Evolutionary conservation across 2,113 vertebrate species (phyloP).

Genomic region (Dunckerocampus dactyliophorus): DNA sequence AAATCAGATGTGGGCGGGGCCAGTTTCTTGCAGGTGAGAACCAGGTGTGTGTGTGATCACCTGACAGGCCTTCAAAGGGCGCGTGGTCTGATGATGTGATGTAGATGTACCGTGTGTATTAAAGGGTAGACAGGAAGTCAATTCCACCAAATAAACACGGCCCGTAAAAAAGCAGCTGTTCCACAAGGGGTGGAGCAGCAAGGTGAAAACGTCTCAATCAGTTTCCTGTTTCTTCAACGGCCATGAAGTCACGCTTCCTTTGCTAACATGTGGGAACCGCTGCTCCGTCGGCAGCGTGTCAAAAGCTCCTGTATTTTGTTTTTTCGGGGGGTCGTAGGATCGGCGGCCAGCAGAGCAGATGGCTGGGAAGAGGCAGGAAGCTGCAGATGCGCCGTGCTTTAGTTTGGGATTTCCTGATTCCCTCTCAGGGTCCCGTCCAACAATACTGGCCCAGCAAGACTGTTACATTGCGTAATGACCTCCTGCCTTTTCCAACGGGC

Average conservation of each 20-base stretch:
- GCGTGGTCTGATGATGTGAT: slow-evolving; percentile 24
- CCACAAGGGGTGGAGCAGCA: too few species aligned
- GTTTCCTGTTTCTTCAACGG: too few species aligned
- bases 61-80: slow-evolving; percentile 21
- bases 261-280: background rate
- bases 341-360: slow-evolving; percentile 41
- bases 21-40: slow-evolving; percentile 40
- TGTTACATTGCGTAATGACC: too few species aligned
- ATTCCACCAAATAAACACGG: too few species aligned
- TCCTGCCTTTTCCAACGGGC: too few species aligned
- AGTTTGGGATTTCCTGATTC: slow-evolving; percentile 48
- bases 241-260: too few species aligned
- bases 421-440: slow-evolving; percentile 4
- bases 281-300: too few species aligned
- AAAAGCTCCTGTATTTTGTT: background rate
- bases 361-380: slow-evolving; percentile 46
- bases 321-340: background rate
- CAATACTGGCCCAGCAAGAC: background rate
- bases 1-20: slow-evolving; percentile 46
- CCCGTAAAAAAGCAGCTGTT: too few species aligned
- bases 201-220: too few species aligned
- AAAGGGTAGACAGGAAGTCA: background rate
- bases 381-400: slow-evolving; percentile 18
- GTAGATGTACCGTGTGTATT: too few species aligned
- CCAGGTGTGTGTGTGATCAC: slow-evolving; percentile 43